Evolutionary conservation across 1,140 invertebrate genomes (phyloP), one percentile per base, ranked within the genome.

Genomic region (Brachionus paranguensis): DNA sequence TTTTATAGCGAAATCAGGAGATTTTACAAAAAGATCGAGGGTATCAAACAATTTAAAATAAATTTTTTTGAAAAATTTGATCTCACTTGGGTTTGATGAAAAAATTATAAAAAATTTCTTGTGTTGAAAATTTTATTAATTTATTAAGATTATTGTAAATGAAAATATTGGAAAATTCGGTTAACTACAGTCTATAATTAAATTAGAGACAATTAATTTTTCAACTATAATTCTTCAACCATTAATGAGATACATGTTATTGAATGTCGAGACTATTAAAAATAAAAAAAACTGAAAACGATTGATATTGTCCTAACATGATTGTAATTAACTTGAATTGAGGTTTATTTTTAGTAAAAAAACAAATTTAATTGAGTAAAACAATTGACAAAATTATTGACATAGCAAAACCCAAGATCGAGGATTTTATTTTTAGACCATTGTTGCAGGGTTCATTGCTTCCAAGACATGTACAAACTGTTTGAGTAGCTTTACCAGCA

Each of bases 341-440:
- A 72, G 68, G 33, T 43, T 68, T 68, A 68, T 29, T 68, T 29
- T 41, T 76, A 41, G 1, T 47, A 27, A 45, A 47, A 50, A 50
- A 76, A 50, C n/a, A 11, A 12, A 24, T 74, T 43, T 76, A 76
- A 50, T 76, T 76, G 27, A 76, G 47, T 76, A 76, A 76, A 27
- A 76, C 20, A 27, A 76, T 47, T 50, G 72, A 53, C 10, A 76
- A 3, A 12, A 76, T 29, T 10, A 76, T 76, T 27, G 72, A 76
- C 24, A 76, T 27, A 29, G 50, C 43, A 24, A 76, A 47, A 45
- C 43, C 72, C 7, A 76, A 12, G 4, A 76, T 50, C 50, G 72
- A 76, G 11, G 72, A 76, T 76, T 76, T 76, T 27, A 76, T 37
- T 27, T 14, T 27, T 2, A 53, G 47, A 50, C 43, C 43, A 33